Conservation (phyloP, 2,888 invertebrate genomes). For the Melolontha melolontha region DNA sequence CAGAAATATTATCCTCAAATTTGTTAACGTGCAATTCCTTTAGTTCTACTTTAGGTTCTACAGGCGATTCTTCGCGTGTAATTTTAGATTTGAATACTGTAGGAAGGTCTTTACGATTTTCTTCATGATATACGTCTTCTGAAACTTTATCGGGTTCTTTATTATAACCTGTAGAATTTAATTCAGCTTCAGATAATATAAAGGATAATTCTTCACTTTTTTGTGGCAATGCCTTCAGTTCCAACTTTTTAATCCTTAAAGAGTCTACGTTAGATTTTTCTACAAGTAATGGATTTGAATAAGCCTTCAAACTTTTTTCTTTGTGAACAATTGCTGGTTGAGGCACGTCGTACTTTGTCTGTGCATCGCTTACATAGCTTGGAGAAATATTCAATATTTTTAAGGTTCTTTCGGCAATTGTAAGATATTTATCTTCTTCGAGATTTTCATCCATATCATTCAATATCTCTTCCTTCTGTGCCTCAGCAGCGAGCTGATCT, state of each 20-base stretch:
- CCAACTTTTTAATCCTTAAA: conserved; percentile 2
- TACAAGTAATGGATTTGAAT: conserved; percentile 25
- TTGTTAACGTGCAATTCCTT: conserved; percentile 15
- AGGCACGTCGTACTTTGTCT: background rate
- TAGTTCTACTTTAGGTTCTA: background rate
- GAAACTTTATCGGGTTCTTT: background rate
- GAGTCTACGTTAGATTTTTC: conserved; percentile 23
- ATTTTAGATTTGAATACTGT: background rate
- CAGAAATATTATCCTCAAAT: conserved; percentile 12
- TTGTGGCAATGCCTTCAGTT: conserved; percentile 3
- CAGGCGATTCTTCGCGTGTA: background rate
- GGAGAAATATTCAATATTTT: conserved; percentile 48
- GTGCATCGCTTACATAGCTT: conserved; percentile 46
- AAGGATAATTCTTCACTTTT: conserved; percentile 27
- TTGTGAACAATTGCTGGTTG: background rate
- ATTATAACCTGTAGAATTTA: conserved; percentile 13
- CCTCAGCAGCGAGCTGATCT: conserved; percentile 48
- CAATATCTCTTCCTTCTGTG: conserved; percentile 50
- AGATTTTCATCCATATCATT: conserved; percentile 33
- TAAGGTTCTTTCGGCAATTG: conserved; percentile 45
- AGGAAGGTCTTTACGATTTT: background rate
- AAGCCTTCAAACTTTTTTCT: background rate
- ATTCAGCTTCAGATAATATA: conserved; percentile 29
- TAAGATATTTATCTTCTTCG: conserved; percentile 42
- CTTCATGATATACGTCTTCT: background rate